Evolutionary conservation across 2,888 invertebrate species (phyloP), one percentile per base, ranked within the genome.

Genomic region (Salticus scenicus): DNA sequence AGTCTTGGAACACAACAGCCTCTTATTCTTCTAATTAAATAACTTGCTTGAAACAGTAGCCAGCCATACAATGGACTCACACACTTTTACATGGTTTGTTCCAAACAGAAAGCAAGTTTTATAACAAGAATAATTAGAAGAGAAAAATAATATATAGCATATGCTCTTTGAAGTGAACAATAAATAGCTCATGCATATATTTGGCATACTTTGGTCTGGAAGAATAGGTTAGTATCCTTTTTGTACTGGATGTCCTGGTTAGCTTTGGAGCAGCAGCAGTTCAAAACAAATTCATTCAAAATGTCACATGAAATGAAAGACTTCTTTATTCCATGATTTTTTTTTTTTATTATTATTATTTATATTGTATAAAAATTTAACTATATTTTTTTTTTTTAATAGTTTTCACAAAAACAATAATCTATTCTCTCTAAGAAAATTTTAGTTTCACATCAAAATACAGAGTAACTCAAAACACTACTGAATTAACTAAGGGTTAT

Each of bases 31-130:
- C 73, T 73, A 77, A 31, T 77, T 66, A 78, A 69, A 64, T 24
- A 76, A 71, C 33, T 42, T 74, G 28, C 47, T 82, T 82, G 57
- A 31, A 64, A 70, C 75, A 82, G 64, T 41, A 70, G 82, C 69
- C 33, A 82, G 47, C 47, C 67, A 73, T 31, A 57, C 57, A 57
- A 57, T 57, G 57, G 24, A 33, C 1, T 8, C 4, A 57, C 24
- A 37, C 37, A 37, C 4, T 37, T 37, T 37, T 37, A 37, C 17
- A 51, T n/a, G n/a, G n/a, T n/a, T n/a, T n/a, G n/a, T n/a, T n/a
- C n/a, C 57, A 51, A 17, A 51, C 17, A 5, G 17, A 17, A 51
- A 17, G 57, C 57, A 5, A 14, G 10, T 37, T 37, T 37, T 4
- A 37, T 37, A 37, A 37, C 37, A 37, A 37, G 37, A 37, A 10